These are phyloP conservation scores for Esperia sulphurella DNA, from an alignment of 2,888 invertebrate species.

Conservation along the genomic window DNA sequence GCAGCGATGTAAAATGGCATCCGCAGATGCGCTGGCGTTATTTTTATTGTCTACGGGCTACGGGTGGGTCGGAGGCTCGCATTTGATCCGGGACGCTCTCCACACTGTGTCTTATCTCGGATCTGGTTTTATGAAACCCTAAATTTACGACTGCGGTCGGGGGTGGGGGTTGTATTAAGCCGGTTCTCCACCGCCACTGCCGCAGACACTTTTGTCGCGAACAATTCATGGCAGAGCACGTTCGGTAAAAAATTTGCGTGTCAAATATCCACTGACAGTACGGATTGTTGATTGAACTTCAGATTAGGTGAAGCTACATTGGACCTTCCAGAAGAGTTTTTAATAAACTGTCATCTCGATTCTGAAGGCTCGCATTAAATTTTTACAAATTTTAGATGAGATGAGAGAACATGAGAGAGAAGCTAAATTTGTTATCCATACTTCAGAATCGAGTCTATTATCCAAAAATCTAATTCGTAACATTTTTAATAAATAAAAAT, in stretches of 20 bases:
- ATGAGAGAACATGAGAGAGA: too few relatives aligned
- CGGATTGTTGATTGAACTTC: conserved; percentile 49
- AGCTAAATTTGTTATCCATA: too few relatives aligned
- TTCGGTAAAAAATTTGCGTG: conserved; percentile 70
- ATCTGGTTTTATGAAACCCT: conserved; percentile 80
- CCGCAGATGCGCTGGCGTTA: conserved; percentile 75
- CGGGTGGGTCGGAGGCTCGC: conserved; percentile 58
- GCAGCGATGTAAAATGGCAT: conserved; percentile 52
- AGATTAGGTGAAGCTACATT: conserved; percentile 35
- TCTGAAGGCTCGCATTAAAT: too few relatives aligned
- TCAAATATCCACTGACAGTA: conserved; percentile 52
- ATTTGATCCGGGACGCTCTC: conserved; percentile 76
- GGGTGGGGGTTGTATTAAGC: conserved; percentile 73
- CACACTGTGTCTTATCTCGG: conserved; percentile 77
- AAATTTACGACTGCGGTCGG: conserved; percentile 77
- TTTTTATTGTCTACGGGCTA: conserved; percentile 69
- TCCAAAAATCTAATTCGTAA: too few relatives aligned
- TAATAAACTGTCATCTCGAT: too few relatives aligned
- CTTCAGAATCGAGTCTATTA: too few relatives aligned
- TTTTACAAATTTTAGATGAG: too few relatives aligned
- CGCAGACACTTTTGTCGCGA: conserved; percentile 74
- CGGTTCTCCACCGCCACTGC: conserved; percentile 65
- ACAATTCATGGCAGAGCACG: conserved; percentile 73
- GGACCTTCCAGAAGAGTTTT: background rate
- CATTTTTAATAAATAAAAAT: too few relatives aligned